Evolutionary conservation across 2,888 invertebrate species (phyloP), one percentile per base, ranked within the genome.

Genomic region (Luffia ferchaultella): DNA sequence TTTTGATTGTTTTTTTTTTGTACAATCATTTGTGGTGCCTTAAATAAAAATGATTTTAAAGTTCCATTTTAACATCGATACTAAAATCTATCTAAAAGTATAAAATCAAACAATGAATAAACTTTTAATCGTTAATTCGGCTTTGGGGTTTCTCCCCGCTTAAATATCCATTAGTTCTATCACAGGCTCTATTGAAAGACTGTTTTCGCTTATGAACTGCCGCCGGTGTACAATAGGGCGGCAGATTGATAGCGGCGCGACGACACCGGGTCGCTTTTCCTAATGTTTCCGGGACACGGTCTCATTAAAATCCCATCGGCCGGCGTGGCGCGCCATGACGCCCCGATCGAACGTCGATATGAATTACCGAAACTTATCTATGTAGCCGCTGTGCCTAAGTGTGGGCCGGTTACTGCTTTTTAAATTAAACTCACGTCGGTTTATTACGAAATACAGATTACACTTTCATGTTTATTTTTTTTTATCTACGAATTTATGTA

Each of bases 281-380:
- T 50, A 50, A 52, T 49, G 54, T 47, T 53, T 52, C 45, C 51
- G 54, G 49, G 55, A 53, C 55, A 56, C 54, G 51, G 55, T 60
- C 58, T 61, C 60, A 59, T 62, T 65, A 62, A 62, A 62, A 58
- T 63, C 60, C 57, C 61, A 59, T 63, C 58, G 55, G 51, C 49
- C 50, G 51, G 50, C 52, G 54, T 54, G 45, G 52, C 30, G 42
- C 46, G 53, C 30, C 30, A 30, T 3, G 5, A 12, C 5, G 5
- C 12, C 30, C 30, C 30, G 3, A 30, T 30, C 30, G 30, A 30
- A 30, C 30, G 30, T 7, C 3, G 12, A 30, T 30, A 30, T 30
- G 30, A 30, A 30, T 30, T 30, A 30, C 30, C 3, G 30, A 30
- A n/a, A n/a, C n/a, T n/a, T n/a, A n/a, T n/a, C n/a, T n/a, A n/a